Percentiles rank a stretch among this genome's conserved stretches.
phyloP scores from a whole-genome alignment of 2,888 invertebrate genomes.

The Salticus scenicus region DNA sequence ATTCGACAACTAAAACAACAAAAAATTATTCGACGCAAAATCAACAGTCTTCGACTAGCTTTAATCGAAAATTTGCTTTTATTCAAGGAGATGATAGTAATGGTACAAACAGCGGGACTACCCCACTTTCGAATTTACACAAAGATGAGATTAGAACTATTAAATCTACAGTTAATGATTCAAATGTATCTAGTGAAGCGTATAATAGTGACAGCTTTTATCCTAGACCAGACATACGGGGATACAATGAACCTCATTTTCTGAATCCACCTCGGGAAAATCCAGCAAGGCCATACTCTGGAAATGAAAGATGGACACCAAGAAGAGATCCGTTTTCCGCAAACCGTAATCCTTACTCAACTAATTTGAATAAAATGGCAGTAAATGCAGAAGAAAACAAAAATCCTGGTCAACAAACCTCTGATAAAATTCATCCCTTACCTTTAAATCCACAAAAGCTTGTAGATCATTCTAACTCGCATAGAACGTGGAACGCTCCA shows the following conservation, averaged over 20 bases:
- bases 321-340: conserved; percentile 58
- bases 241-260: conserved; percentile 8
- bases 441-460: conserved; percentile 40
- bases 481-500: conserved; percentile 38
- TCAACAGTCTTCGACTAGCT: conserved; percentile 24
- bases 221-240: conserved; percentile 42
- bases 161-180: conserved; percentile 23
- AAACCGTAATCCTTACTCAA: conserved; percentile 53
- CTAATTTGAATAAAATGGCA: background rate
- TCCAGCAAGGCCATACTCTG: background rate
- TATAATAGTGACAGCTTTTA: conserved; percentile 6
- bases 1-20: background rate
- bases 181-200: conserved; percentile 16
- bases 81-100: conserved; percentile 52
- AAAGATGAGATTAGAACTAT: background rate
- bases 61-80: conserved; percentile 65
- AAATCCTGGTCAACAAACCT: background rate
- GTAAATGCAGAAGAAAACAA: conserved; percentile 16
- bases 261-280: background rate
- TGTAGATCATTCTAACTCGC: conserved; percentile 18
- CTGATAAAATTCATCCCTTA: conserved; percentile 23
- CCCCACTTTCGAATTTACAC: conserved; percentile 29
- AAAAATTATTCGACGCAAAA: background rate
- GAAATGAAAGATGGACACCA: conserved; percentile 7
- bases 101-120: conserved; percentile 31